phyloP scores from a whole-genome alignment of 2,888 invertebrate species.

The Apocheima hispidaria region DNA sequence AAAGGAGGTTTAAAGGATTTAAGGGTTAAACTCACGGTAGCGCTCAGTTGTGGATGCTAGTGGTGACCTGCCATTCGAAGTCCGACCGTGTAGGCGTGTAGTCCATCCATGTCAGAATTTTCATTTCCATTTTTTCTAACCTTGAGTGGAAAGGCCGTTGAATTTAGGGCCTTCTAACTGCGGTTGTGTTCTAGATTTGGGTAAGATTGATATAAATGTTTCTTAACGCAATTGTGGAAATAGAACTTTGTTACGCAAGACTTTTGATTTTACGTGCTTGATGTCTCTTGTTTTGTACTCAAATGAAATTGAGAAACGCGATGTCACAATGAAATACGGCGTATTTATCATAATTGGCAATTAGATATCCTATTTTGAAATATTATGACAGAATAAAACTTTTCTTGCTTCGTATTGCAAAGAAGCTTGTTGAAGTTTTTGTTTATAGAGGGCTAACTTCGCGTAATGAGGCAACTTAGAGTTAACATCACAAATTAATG shows the following conservation, averaged over 20 bases:
- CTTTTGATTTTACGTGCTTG: conserved; percentile 35
- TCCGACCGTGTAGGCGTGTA: no score
- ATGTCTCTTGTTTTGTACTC: conserved; percentile 7
- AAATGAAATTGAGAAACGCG: conserved; percentile 16
- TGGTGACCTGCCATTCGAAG: no score
- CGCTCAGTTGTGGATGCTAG: no score
- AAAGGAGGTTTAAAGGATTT: no score
- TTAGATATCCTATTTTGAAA: conserved; percentile 13
- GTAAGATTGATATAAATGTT: conserved; percentile 58
- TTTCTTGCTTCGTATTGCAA: background rate
- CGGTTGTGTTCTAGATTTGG: conserved; percentile 62
- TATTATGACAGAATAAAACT: conserved; percentile 1
- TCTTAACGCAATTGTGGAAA: conserved; percentile 38
- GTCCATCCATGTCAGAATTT: no score
- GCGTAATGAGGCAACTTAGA: conserved; percentile 2
- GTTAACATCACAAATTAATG: conserved; percentile 2
- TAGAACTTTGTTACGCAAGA: conserved; percentile 33
- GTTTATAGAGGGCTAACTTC: background rate
- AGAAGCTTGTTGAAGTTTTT: background rate
- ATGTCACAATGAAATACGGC: conserved; percentile 4
- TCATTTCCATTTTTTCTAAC: no score
- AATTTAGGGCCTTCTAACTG: conserved; percentile 50
- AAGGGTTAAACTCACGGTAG: no score
- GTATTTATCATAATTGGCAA: conserved; percentile 13
- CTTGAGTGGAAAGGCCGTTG: conserved; percentile 6